These are phyloP conservation scores for Macrosiphum euphorbiae DNA, from an alignment of 2,888 invertebrate genomes.

Conservation along the genomic window DNA sequence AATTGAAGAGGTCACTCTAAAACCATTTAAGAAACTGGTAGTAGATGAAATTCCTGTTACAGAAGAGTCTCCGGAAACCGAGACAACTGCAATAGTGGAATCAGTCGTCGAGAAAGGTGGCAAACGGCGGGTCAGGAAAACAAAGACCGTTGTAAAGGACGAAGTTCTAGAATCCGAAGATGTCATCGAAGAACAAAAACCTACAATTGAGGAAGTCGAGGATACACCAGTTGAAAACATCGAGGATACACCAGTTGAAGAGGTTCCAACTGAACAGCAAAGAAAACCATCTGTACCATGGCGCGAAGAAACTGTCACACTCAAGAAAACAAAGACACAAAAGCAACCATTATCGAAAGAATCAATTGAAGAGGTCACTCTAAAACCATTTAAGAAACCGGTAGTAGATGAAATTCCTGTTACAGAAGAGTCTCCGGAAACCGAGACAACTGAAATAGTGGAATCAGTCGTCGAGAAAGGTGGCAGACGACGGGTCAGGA, in stretches of 20 bases:
- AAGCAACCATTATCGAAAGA: constrained; percentile 69
- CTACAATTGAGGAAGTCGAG: neutral
- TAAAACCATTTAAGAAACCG: neutral
- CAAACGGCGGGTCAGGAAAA: neutral
- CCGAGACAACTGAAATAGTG: neutral
- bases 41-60: too few species aligned
- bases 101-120: neutral
- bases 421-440: neutral
- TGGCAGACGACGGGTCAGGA: too few species aligned
- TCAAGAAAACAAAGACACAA: constrained; percentile 69
- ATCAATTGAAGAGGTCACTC: constrained; percentile 68
- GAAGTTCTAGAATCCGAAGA: constrained; percentile 57
- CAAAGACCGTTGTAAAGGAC: neutral
- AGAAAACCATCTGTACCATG: constrained; percentile 67
- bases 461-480: neutral
- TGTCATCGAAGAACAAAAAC: neutral
- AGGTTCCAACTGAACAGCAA: neutral
- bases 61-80: neutral
- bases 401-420: neutral
- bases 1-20: too few species aligned
- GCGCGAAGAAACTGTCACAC: constrained; percentile 69
- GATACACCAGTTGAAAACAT: neutral
- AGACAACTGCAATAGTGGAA: neutral
- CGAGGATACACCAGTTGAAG: neutral
- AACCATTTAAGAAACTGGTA: too few species aligned